A percentile compares a stretch with the other conserved stretches of the same genome.
Conservation (phyloP, 2,113 vertebrate genomes). For the Furnarius figulus region DNA sequence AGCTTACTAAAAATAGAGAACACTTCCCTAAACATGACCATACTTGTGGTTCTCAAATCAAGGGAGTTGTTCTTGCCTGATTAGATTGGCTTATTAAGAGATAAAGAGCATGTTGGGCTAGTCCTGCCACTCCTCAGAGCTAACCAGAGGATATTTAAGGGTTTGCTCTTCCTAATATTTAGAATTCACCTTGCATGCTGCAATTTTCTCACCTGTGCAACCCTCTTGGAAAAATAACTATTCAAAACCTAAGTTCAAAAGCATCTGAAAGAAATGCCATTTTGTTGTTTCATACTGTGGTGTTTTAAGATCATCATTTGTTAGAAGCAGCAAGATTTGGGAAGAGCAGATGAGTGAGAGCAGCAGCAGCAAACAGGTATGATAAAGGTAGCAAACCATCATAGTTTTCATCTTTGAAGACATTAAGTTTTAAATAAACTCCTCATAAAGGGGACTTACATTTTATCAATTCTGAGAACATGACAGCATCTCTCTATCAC, state of each 20-base stretch:
- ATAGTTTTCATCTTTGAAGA: background rate
- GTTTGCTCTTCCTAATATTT: background rate
- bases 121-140: background rate
- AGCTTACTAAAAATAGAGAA: slow-evolving; percentile 38
- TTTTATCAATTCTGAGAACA: slow-evolving; percentile 46
- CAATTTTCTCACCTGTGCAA: background rate
- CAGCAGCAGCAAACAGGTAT: background rate
- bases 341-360: background rate
- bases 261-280: background rate
- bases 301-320: background rate
- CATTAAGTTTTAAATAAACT: slow-evolving; percentile 5
- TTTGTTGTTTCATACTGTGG: no score
- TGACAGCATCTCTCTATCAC: slow-evolving; percentile 29
- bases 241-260: background rate
- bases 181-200: background rate
- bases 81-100: slow-evolving; percentile 24
- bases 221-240: background rate
- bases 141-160: background rate
- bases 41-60: background rate
- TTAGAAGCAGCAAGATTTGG: background rate
- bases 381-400: background rate
- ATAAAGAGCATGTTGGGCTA: background rate
- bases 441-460: background rate
- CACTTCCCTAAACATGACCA: background rate
- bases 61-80: background rate